Evolutionary conservation across 2,888 invertebrate species (phyloP).

Genomic region (Fragum whitleyi): DNA sequence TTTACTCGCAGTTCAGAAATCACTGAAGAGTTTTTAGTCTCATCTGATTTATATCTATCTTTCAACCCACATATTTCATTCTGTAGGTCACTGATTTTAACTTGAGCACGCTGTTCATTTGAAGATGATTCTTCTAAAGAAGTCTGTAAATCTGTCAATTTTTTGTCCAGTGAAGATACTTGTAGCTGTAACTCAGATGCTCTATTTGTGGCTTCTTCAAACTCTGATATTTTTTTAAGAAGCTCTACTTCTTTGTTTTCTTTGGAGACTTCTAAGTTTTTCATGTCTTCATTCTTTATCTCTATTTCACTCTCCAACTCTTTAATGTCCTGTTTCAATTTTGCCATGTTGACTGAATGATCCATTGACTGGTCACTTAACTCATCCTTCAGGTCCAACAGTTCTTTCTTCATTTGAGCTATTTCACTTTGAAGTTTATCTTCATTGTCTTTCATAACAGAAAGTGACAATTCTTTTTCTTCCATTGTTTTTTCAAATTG

Average conservation of each 20-base stretch:
- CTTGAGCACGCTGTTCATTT: constrained; percentile 45
- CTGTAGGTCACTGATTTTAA: constrained; percentile 30
- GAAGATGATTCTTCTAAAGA: background rate
- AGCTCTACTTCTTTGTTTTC: background rate
- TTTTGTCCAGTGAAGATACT: constrained; percentile 8
- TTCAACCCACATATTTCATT: constrained; percentile 7
- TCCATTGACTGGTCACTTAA: constrained; percentile 50
- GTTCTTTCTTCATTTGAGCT: constrained; percentile 38
- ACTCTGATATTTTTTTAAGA: background rate
- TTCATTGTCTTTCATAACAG: constrained; percentile 26
- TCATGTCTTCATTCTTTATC: constrained; percentile 19
- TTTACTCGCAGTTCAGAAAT: background rate
- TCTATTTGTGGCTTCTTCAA: background rate
- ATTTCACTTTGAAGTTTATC: constrained; percentile 22
- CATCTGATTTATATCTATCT: background rate
- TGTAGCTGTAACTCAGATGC: background rate
- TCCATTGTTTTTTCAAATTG: constrained; percentile 35
- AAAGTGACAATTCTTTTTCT: constrained; percentile 21
- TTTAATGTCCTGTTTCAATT: constrained; percentile 51
- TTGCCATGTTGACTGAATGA: constrained; percentile 50
- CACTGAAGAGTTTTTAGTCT: background rate
- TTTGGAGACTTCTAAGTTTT: constrained; percentile 4
- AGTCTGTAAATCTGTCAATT: background rate
- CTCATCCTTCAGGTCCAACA: constrained; percentile 55
- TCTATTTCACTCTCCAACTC: constrained; percentile 31